Percentiles rank a stretch among this genome's conserved stretches.
phyloP scores from a whole-genome alignment of 2,113 vertebrate species.

The Anarrhichthys ocellatus region DNA sequence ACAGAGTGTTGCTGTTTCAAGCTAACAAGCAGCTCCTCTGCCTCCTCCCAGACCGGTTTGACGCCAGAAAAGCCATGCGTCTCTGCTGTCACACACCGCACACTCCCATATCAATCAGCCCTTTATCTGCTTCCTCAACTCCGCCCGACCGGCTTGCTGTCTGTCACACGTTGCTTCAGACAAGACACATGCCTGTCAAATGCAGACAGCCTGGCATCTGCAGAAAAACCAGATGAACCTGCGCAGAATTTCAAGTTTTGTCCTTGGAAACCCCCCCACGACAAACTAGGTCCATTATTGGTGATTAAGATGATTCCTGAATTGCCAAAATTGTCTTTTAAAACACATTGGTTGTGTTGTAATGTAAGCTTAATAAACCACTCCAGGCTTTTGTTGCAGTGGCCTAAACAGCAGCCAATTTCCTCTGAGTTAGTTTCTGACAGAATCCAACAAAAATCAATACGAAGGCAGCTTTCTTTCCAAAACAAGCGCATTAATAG shows the following conservation, averaged over 20 bases:
- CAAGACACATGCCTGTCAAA: constrained; percentile 44
- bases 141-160: not conserved
- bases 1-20: constrained; percentile 57
- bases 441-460: constrained; percentile 31
- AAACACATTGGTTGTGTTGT: not conserved
- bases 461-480: constrained; percentile 11
- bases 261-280: not conserved
- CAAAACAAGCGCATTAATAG: not conserved
- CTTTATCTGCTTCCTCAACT: constrained; percentile 58
- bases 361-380: constrained; percentile 15
- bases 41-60: constrained; percentile 68
- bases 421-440: not conserved
- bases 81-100: constrained; percentile 49
- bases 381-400: constrained; percentile 1
- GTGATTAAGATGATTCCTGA: constrained; percentile 9
- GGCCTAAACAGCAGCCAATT: not conserved
- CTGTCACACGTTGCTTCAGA: constrained; percentile 26
- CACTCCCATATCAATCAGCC: constrained; percentile 56
- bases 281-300: not conserved
- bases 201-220: constrained; percentile 3
- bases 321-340: not conserved
- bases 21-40: constrained; percentile 44
- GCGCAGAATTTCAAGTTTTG: not conserved
- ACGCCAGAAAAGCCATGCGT: constrained; percentile 54
- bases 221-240: constrained; percentile 20